These are phyloP conservation scores for Lanistes nyassanus DNA, from an alignment of 1,140 invertebrate species.

Conservation along the genomic window DNA sequence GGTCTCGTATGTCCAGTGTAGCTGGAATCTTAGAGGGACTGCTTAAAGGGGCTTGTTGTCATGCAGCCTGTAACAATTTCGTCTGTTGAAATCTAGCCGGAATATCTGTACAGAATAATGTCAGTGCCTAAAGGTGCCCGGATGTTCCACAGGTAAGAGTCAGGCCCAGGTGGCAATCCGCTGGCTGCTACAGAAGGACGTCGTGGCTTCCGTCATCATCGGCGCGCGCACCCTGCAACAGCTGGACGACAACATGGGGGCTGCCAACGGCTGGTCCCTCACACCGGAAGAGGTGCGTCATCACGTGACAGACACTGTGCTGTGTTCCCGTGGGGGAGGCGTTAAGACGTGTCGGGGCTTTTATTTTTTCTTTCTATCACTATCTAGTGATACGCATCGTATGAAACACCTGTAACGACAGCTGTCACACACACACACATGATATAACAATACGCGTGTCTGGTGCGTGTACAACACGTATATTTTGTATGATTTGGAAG, in stretches of 20 bases:
- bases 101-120: not conserved
- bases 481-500: too few relatives aligned
- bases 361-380: too few relatives aligned
- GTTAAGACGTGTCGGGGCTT: too few relatives aligned
- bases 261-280: conserved; percentile 50
- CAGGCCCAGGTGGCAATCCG: conserved; percentile 55
- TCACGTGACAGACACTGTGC: too few relatives aligned
- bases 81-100: not conserved
- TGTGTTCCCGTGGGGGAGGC: too few relatives aligned
- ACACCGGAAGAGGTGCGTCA: conserved; percentile 54
- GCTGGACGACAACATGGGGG: conserved; percentile 61
- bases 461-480: too few relatives aligned
- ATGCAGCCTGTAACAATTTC: not conserved
- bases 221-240: conserved; percentile 56
- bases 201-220: conserved; percentile 59
- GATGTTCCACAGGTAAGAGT: conserved; percentile 39
- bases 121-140: too few relatives aligned
- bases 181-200: conserved; percentile 61
- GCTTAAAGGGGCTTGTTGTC: not conserved
- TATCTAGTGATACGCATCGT: too few relatives aligned
- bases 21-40: not conserved
- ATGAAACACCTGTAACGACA: too few relatives aligned
- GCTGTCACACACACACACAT: too few relatives aligned
- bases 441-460: too few relatives aligned
- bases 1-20: not conserved